Evolutionary conservation across 2,888 invertebrate species (phyloP), one percentile per base, ranked within the genome.

Genomic region (Stegana nigrithorax): DNA sequence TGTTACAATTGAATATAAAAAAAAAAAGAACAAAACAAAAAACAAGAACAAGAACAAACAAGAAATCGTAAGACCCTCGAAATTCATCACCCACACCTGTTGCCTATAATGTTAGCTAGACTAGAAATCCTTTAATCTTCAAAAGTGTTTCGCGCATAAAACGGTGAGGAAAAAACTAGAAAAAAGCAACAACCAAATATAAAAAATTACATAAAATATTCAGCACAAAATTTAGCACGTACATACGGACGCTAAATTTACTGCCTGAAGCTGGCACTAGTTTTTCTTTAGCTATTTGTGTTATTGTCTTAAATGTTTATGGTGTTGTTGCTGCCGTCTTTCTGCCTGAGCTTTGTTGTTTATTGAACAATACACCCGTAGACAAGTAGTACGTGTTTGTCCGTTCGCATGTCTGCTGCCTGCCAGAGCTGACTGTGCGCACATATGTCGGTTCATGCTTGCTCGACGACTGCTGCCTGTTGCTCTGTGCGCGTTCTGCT

Each of bases 401-500:
- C n/a, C n/a, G n/a, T n/a, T n/a, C n/a, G n/a, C n/a, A n/a, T n/a
- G 42, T 14, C 42, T 10, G 14, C 12, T 42, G 2, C 42, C 42
- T n/a, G 14, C n/a, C 42, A 42, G 42, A n/a, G n/a, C 42, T 17
- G 17, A n/a, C 10, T 42, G 4, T 42, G 42, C 42, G n/a, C 42
- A 42, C 42, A 42, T 17, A 42, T 42, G 17, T 8, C 5, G 1
- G n/a, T n/a, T n/a, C n/a, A n/a, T n/a, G n/a, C n/a, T n/a, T n/a
- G n/a, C n/a, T n/a, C n/a, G n/a, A n/a, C n/a, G n/a, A n/a, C n/a
- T 42, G 42, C 47, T 47, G 47, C 47, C 47, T 47, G 47, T 47
- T 47, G 47, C 10, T n/a, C 6, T 47, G n/a, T n/a, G n/a, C n/a
- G n/a, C 7, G 14, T 42, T 42, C 42, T n/a, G 7, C n/a, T 12